Evolutionary conservation across 1,140 invertebrate genomes (phyloP).

Genomic region (Vanessa atalanta): DNA sequence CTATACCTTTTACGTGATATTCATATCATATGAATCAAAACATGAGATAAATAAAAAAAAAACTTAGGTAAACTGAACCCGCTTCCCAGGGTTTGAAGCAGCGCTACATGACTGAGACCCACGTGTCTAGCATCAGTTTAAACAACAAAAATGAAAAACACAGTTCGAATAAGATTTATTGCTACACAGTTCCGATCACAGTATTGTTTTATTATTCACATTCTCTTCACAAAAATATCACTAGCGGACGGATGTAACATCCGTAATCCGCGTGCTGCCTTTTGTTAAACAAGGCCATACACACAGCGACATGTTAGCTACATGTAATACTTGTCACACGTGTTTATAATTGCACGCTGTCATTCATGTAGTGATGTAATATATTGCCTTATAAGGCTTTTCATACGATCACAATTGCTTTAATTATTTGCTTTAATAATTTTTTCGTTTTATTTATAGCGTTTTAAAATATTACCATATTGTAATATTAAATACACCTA

Average conservation of each 20-base stretch:
- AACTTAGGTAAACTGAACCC: too few species aligned
- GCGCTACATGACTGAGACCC: too few species aligned
- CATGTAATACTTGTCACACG: conserved; percentile 14
- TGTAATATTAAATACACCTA: too few species aligned
- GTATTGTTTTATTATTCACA: conserved; percentile 1
- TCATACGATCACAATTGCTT: conserved; percentile 5
- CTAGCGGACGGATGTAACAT: conserved; percentile 19
- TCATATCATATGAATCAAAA: too few species aligned
- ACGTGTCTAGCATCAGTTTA: too few species aligned
- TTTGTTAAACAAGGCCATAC: conserved; percentile 19
- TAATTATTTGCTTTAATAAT: not conserved
- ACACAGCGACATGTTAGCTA: conserved; percentile 5
- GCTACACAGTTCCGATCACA: not conserved
- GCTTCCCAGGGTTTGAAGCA: too few species aligned
- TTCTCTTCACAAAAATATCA: conserved; percentile 4
- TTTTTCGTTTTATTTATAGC: too few species aligned
- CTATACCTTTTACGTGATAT: too few species aligned
- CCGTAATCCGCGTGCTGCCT: conserved; percentile 16
- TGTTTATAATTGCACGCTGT: conserved; percentile 31
- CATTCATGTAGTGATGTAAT: conserved; percentile 30
- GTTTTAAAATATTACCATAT: too few species aligned
- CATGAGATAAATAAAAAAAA: too few species aligned
- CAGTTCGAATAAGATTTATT: conserved; percentile 1
- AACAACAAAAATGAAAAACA: not conserved
- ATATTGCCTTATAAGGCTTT: conserved; percentile 19